Base-by-base conservation (phyloP, 2,797 vertebrate species). In the Neosalanx taihuensis region DNA sequence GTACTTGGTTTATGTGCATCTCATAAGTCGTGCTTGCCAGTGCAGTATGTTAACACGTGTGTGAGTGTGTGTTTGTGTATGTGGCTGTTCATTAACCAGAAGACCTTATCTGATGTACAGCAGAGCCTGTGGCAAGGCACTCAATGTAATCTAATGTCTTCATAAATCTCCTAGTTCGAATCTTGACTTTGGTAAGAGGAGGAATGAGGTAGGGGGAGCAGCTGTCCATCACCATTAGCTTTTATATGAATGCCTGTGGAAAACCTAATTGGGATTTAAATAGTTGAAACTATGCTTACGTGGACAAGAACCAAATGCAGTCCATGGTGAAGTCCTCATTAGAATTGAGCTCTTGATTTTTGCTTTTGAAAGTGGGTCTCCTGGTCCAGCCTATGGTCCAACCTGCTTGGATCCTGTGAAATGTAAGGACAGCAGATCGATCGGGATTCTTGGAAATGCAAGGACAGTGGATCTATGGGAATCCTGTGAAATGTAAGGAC, bases 131-230 rank as follows among this genome's bases (percentile, higher is more conserved):
- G 65, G 46, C 67, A 26, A 69, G 30, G 29, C 20, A 15, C 49
- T 63, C 30, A 71, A 18, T 51, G 33, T 67, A 35, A 61, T 74
- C 37, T 73, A 67, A 71, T 6, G 41, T 64, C 23, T 67, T 69
- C 60, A 26, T 75, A 84, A 79, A 84, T 81, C 64, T 81, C 46
- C 60, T 23, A 30, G 65, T 35, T 18, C 9, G 15, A 29, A 59
- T n/a, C 23, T 37, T 70, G 69, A 72, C 71, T 78, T 51, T 17
- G 64, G 64, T 33, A 70, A 58, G 59, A 74, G 46, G 64, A 17
- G 41, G 26, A 15, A 1, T 41, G 41, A 72, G 20, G 67, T 69
- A 69, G n/a, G 1, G 17, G 4, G 35, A 60, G 26, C 15, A 65
- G 31, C 62, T 66, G 63, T 59, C 70, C 59, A 35, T 71, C 71